Percentiles rank a stretch among this genome's conserved stretches.
phyloP scores from a whole-genome alignment of 2,113 vertebrate species.

The Chaenocephalus aceratus region DNA sequence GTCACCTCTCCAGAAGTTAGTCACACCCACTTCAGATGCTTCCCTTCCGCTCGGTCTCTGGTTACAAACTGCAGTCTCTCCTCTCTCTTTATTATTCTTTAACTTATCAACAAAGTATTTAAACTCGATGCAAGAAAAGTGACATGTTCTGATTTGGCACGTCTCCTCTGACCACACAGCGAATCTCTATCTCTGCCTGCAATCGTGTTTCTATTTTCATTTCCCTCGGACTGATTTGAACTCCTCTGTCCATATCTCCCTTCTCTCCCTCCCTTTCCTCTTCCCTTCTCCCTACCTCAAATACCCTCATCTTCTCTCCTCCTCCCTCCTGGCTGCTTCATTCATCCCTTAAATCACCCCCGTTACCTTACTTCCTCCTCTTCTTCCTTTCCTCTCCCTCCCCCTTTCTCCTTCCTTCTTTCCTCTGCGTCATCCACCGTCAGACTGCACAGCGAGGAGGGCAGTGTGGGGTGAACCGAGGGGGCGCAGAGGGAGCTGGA shows the following conservation, averaged over 20 bases:
- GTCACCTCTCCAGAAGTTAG: slow-evolving; percentile 59
- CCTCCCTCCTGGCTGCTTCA: slow-evolving; percentile 31
- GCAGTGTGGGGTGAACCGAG: slow-evolving; percentile 54
- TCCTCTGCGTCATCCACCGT: slow-evolving; percentile 5
- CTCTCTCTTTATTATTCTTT: neutral
- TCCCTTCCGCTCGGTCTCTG: slow-evolving; percentile 10
- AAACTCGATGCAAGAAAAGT: slow-evolving; percentile 15
- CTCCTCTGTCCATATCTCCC: slow-evolving; percentile 63
- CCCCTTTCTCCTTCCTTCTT: neutral
- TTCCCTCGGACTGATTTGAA: slow-evolving; percentile 65
- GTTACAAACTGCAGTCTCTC: slow-evolving; percentile 26
- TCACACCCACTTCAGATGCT: slow-evolving; percentile 20
- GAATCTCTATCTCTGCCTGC: slow-evolving; percentile 42
- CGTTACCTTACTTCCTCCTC: slow-evolving; percentile 13
- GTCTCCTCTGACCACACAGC: slow-evolving; percentile 34
- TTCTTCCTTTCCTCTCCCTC: neutral
- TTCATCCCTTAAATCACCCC: slow-evolving; percentile 19
- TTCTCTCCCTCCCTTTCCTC: slow-evolving; percentile 25
- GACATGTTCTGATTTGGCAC: slow-evolving; percentile 4
- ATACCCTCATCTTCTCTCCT: slow-evolving; percentile 25
- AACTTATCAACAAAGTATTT: neutral
- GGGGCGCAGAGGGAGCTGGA: slow-evolving; percentile 28
- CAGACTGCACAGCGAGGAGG: slow-evolving; percentile 44
- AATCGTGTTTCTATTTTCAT: slow-evolving; percentile 23
- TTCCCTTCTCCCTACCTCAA: slow-evolving; percentile 30